Percentiles rank a stretch among this genome's conserved stretches.
phyloP scores from a whole-genome alignment of 2,888 invertebrate species.

The Odontothrips loti region DNA sequence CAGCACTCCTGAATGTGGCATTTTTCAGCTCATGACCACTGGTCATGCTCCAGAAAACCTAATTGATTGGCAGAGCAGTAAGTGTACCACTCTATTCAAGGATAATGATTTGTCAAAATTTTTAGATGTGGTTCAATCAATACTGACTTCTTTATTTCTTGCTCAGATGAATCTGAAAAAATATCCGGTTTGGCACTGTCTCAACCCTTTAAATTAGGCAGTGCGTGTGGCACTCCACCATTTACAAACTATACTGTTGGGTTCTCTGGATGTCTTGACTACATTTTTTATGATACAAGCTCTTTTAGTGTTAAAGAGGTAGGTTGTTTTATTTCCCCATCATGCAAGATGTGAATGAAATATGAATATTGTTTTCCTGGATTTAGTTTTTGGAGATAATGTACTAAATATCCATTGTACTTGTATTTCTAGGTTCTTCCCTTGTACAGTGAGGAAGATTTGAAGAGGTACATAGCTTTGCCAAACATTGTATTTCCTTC shows the following conservation, averaged over 20 bases:
- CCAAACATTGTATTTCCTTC: slow-evolving; percentile 90
- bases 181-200: slow-evolving; percentile 58
- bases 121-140: slow-evolving; percentile 29
- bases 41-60: slow-evolving; percentile 61
- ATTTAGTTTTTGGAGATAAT: neutral
- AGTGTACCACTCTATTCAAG: slow-evolving; percentile 44
- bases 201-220: slow-evolving; percentile 62
- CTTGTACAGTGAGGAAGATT: slow-evolving; percentile 71
- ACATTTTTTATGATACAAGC: slow-evolving; percentile 76
- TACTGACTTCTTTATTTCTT: slow-evolving; percentile 40
- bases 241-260: slow-evolving; percentile 80
- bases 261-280: slow-evolving; percentile 86
- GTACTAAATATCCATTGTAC: slow-evolving; percentile 32
- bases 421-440: slow-evolving; percentile 63
- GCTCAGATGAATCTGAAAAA: slow-evolving; percentile 62
- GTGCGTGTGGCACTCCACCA: slow-evolving; percentile 77
- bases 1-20: slow-evolving; percentile 75
- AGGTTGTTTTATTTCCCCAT: slow-evolving; percentile 35
- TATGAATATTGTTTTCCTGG: neutral
- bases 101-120: slow-evolving; percentile 31
- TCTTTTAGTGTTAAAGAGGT: slow-evolving; percentile 55
- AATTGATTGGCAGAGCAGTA: slow-evolving; percentile 75
- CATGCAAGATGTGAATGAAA: slow-evolving; percentile 31
- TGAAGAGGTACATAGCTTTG: slow-evolving; percentile 68
- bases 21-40: slow-evolving; percentile 71